Conservation (phyloP, 1,140 invertebrate species). For the Trichonephila inaurata region DNA sequence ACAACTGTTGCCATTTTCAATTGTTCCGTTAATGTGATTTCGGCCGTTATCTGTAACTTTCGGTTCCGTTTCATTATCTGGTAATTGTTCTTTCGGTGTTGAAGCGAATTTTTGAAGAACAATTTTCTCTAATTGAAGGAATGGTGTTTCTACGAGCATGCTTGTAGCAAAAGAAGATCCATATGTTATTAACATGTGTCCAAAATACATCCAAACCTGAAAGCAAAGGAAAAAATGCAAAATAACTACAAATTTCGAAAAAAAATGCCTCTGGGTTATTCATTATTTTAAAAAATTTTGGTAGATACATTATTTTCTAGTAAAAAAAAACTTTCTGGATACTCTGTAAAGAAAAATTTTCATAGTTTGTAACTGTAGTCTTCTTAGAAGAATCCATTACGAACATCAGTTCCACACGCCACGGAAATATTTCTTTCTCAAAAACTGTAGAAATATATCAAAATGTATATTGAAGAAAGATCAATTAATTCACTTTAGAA, state of each 20-base stretch:
- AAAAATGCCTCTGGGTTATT: not conserved
- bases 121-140: conserved; percentile 45
- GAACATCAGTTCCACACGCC: too few species aligned
- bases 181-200: conserved; percentile 36
- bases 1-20: not conserved
- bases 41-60: not conserved
- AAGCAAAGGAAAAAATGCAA: not conserved
- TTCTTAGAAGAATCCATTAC: too few species aligned
- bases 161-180: conserved; percentile 44
- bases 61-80: not conserved
- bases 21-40: not conserved
- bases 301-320: not conserved
- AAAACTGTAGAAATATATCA: too few species aligned
- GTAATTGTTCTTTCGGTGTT: not conserved
- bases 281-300: not conserved
- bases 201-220: conserved; percentile 59
- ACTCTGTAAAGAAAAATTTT: not conserved
- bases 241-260: not conserved
- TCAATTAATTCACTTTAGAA: too few species aligned
- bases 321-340: not conserved
- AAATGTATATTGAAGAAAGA: too few species aligned
- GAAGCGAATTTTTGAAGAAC: not conserved
- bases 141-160: conserved; percentile 56
- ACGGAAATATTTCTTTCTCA: too few species aligned
- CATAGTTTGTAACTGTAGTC: not conserved